Conservation (phyloP, 2,888 invertebrate genomes). For the Vanessa cardui region DNA sequence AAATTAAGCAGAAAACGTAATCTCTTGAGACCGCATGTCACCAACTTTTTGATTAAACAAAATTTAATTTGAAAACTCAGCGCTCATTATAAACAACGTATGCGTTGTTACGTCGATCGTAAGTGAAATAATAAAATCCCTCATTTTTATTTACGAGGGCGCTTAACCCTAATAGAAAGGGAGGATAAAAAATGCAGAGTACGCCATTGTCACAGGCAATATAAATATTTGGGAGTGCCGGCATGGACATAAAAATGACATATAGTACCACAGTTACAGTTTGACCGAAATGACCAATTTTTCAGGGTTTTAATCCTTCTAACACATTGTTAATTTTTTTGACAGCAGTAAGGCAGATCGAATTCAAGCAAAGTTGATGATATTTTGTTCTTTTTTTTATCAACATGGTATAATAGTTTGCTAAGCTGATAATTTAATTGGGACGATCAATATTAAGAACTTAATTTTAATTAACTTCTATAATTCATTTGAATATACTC, state of each 20-base stretch:
- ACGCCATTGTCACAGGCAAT: slow-evolving; percentile 62
- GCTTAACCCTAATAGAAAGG: slow-evolving; percentile 55
- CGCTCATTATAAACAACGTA: slow-evolving; percentile 3
- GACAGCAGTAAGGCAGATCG: not conserved
- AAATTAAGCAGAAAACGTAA: too few relatives aligned
- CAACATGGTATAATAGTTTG: too few relatives aligned
- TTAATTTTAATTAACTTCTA: too few relatives aligned
- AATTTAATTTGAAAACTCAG: not conserved
- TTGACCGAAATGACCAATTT: slow-evolving; percentile 59
- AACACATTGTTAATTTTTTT: slow-evolving; percentile 36
- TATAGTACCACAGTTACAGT: slow-evolving; percentile 51
- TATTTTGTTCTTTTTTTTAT: too few relatives aligned
- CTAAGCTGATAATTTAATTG: too few relatives aligned
- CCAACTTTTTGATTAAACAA: not conserved
- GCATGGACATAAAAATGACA: slow-evolving; percentile 68
- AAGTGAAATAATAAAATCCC: slow-evolving; percentile 43
- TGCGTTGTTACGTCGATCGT: slow-evolving; percentile 28
- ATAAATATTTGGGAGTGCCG: slow-evolving; percentile 68
- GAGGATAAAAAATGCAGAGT: slow-evolving; percentile 50
- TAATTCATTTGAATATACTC: too few relatives aligned
- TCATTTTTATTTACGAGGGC: slow-evolving; percentile 46
- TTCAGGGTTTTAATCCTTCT: slow-evolving; percentile 56
- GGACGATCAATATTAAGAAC: too few relatives aligned
- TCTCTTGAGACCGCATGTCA: too few relatives aligned
- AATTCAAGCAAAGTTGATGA: too few relatives aligned